Base-by-base conservation (phyloP, 2,888 invertebrate genomes). In the Schrankia costaestrigalis region DNA sequence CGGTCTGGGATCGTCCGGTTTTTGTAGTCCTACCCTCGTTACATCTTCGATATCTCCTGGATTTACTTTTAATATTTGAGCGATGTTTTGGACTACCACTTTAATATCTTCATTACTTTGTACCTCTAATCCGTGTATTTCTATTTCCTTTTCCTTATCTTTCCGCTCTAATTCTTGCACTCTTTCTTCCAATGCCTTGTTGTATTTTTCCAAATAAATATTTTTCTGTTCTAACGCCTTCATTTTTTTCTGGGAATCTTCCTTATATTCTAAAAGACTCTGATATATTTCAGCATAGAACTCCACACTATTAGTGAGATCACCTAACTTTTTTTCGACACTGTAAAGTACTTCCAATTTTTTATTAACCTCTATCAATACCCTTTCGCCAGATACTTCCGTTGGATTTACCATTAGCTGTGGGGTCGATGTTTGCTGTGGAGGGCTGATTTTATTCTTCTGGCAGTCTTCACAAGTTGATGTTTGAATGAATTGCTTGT, bases 121-220 rank as follows among this genome's bases (percentile, higher is more conserved):
- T 10, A 3, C 13, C 11, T 35, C 29, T n/a, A 29, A 3, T n/a
- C 35, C 29, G 7, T 21, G 25, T 10, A 35, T 29, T 25, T 35
- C 29, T 29, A 36, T 18, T 17, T 36, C 21, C 25, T 40, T 41
- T 23, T 40, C 35, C 25, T 39, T 39, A 0, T 39, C 39, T 5
- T 28, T 31, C 9, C 22, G 28, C 12, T 46, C 38, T 12, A 45
- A 14, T 11, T 28, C 32, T 7, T 28, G 23, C 9, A 45, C 22
- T 24, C 45, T 31, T 10, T 45, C 44, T 18, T 45, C 40, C 7
- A 45, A 15, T n/a, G 40, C 40, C 33, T 32, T 45, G 13, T 40
- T 44, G 11, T 15, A 44, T 17, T 40, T 44, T 23, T 42, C 42
- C 8, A 42, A 11, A 10, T 35, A 43, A 1, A 39, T 10, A 14